phyloP scores from a whole-genome alignment of 1,140 invertebrate species.

The Venustaconcha ellipsiformis region DNA sequence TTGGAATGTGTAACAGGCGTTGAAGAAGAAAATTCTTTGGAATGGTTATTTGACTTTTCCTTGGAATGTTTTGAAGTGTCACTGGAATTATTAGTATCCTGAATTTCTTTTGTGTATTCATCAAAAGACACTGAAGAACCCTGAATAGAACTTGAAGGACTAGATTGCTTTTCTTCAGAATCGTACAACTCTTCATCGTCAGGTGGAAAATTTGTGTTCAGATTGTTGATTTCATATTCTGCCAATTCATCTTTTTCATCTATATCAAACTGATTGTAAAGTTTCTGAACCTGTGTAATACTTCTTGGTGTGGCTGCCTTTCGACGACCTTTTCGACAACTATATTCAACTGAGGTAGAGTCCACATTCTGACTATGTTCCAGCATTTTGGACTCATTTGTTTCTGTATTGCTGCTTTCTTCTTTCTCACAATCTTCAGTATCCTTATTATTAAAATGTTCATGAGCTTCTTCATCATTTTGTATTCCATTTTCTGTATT shows the following conservation, averaged over 20 bases:
- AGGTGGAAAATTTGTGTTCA: constrained; percentile 50
- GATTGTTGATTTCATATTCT: constrained; percentile 54
- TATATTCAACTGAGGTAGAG: constrained; percentile 14
- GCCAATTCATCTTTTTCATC: constrained; percentile 49
- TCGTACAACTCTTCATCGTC: constrained; percentile 30
- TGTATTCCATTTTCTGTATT: neutral
- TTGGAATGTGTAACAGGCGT: no score
- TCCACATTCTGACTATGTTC: constrained; percentile 1
- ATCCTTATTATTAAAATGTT: neutral
- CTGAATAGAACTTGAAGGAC: neutral
- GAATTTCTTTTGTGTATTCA: constrained; percentile 10
- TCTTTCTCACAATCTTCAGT: neutral
- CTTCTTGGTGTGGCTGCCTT: constrained; percentile 48
- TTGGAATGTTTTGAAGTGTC: constrained; percentile 8
- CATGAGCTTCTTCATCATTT: neutral
- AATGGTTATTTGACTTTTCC: constrained; percentile 10
- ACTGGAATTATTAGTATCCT: constrained; percentile 6
- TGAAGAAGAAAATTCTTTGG: constrained; percentile 9
- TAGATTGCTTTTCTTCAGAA: constrained; percentile 18
- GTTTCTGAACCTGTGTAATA: constrained; percentile 42
- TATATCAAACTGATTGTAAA: constrained; percentile 31
- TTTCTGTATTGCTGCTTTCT: neutral
- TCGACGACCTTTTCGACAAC: constrained; percentile 35
- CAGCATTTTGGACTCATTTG: neutral
- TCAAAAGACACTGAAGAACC: constrained; percentile 1